phyloP scores from a whole-genome alignment of 1,140 invertebrate species.

The Orchestia grillus region DNA sequence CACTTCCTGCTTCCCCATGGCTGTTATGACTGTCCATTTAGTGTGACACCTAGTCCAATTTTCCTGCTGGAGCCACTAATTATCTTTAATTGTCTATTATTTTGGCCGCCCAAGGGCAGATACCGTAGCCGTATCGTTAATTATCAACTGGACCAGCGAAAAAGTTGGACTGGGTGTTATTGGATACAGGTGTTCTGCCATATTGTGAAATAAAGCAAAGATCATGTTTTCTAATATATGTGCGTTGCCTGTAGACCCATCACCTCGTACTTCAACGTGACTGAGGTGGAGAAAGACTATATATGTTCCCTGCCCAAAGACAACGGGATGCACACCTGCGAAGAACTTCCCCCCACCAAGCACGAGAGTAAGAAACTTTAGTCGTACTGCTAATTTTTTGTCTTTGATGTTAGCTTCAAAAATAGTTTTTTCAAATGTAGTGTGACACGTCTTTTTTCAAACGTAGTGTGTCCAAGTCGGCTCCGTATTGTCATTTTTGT shows the following conservation, averaged over 20 bases:
- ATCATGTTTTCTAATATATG: neutral
- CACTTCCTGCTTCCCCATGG: neutral
- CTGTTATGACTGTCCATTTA: too few relatives aligned
- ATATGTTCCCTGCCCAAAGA: slow-evolving; percentile 95
- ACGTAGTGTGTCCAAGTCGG: too few relatives aligned
- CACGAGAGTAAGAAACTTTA: slow-evolving; percentile 72
- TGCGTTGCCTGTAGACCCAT: slow-evolving; percentile 69
- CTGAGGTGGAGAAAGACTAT: slow-evolving; percentile 91
- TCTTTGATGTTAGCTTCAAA: neutral
- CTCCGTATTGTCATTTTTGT: too few relatives aligned
- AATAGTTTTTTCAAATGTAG: too few relatives aligned
- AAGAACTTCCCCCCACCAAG: slow-evolving; percentile 85
- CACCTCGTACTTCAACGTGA: slow-evolving; percentile 73
- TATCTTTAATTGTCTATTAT: too few relatives aligned
- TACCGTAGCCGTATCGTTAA: too few relatives aligned
- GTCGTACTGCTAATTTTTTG: neutral
- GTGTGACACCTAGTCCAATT: too few relatives aligned
- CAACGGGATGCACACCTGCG: slow-evolving; percentile 94
- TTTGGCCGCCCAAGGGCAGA: too few relatives aligned
- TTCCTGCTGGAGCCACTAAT: too few relatives aligned
- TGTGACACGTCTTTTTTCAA: too few relatives aligned
- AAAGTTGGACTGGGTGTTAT: too few relatives aligned
- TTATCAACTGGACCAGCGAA: too few relatives aligned
- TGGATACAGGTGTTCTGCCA: neutral
- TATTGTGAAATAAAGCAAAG: neutral